Evolutionary conservation across 2,888 invertebrate genomes (phyloP).

Genomic region (Lithophane leautieri): DNA sequence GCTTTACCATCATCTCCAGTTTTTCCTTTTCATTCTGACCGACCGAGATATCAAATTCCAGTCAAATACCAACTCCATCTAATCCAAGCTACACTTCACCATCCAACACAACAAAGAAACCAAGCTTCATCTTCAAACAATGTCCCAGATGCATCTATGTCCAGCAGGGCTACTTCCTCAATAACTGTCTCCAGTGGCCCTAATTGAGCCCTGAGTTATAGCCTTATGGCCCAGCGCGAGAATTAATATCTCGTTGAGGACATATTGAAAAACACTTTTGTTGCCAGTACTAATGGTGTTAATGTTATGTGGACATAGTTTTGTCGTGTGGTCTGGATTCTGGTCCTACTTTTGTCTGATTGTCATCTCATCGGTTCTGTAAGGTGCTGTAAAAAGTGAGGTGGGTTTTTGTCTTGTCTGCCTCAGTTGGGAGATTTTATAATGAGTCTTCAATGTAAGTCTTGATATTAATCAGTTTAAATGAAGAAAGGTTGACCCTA

Average conservation of each 20-base stretch:
- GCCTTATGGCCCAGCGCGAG: constrained; percentile 31
- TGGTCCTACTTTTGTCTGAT: constrained; percentile 24
- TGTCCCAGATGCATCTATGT: constrained; percentile 61
- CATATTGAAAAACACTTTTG: constrained; percentile 61
- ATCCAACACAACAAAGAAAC: constrained; percentile 30
- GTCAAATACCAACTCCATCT: constrained; percentile 2
- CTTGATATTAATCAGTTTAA: not conserved
- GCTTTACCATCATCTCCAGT: not conserved
- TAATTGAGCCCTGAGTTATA: constrained; percentile 75
- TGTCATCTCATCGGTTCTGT: constrained; percentile 5
- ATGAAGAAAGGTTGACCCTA: not conserved
- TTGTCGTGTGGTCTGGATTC: constrained; percentile 16
- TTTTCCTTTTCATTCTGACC: no score
- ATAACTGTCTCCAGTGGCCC: constrained; percentile 75
- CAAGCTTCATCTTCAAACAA: constrained; percentile 59
- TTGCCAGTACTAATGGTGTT: constrained; percentile 51
- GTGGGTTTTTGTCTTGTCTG: not conserved
- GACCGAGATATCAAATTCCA: not conserved
- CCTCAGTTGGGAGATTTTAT: not conserved
- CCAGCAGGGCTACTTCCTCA: constrained; percentile 73
- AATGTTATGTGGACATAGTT: constrained; percentile 24
- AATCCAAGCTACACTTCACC: constrained; percentile 1
- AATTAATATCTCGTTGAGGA: constrained; percentile 56
- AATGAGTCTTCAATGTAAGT: not conserved
- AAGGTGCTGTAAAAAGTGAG: not conserved